Conservation (phyloP, 2,113 vertebrate species). For the Neotragus moschatus region DNA sequence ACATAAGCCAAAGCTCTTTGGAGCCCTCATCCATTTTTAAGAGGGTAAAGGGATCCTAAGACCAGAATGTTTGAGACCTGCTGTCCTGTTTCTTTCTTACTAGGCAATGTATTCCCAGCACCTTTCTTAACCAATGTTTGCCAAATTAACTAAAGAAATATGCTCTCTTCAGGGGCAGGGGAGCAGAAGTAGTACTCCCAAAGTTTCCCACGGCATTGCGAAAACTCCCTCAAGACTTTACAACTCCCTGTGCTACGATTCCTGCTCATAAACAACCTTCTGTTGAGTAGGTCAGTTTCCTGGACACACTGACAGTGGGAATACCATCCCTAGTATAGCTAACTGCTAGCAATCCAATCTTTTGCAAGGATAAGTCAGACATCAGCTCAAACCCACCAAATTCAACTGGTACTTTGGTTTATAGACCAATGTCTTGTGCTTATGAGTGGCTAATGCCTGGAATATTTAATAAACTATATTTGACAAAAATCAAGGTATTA, state of each 20-base stretch:
- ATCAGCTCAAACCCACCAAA: neutral
- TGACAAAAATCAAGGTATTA: neutral
- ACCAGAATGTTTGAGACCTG: neutral
- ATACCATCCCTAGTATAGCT: fast-evolving
- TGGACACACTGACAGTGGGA: neutral
- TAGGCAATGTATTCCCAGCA: neutral
- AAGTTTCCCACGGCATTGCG: neutral
- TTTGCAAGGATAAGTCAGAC: neutral
- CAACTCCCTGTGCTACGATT: neutral
- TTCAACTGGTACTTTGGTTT: neutral
- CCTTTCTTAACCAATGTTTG: neutral
- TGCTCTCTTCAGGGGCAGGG: neutral
- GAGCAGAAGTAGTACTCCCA: neutral
- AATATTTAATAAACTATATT: neutral
- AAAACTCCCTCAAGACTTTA: neutral
- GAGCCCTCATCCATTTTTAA: neutral
- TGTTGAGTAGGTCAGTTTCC: neutral
- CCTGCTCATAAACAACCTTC: neutral
- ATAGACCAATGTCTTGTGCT: neutral
- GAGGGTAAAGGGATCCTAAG: neutral
- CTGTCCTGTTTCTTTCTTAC: neutral
- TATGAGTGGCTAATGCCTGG: neutral
- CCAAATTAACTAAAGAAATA: neutral
- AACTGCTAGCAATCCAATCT: neutral
- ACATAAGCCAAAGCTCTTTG: neutral